A percentile compares a stretch with the other conserved stretches of the same genome.
Evolutionary conservation across 2,113 vertebrate genomes (phyloP).

Genomic region (Pteropus alecto): DNA sequence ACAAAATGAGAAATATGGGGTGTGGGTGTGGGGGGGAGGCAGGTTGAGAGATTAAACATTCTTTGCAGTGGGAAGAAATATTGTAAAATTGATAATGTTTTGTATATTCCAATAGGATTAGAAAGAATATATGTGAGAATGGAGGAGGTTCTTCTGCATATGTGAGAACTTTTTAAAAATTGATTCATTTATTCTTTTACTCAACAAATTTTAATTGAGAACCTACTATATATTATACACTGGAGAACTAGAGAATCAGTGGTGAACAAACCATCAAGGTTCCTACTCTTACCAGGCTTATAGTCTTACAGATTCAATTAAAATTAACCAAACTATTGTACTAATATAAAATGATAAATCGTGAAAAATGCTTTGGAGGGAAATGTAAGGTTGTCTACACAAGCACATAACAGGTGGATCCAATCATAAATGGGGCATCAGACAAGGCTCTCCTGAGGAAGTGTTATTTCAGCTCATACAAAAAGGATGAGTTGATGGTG

Average conservation of each 20-base stretch:
- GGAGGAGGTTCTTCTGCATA: not conserved
- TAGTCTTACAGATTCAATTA: not conserved
- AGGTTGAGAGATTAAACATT: not conserved
- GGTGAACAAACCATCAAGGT: not conserved
- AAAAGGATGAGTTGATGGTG: not conserved
- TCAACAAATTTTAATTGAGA: constrained; percentile 37
- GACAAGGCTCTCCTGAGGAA: not conserved
- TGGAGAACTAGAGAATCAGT: not conserved
- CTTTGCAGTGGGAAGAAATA: not conserved
- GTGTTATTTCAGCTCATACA: not conserved
- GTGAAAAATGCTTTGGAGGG: not conserved
- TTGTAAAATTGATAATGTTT: not conserved
- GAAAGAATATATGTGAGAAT: not conserved
- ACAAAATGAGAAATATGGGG: not conserved
- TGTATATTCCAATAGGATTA: not conserved
- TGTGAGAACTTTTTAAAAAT: not conserved
- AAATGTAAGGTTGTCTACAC: not conserved
- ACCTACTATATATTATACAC: not conserved
- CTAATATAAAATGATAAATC: not conserved
- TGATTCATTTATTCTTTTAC: not conserved
- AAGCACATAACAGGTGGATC: not conserved
- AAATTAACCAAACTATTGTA: not conserved
- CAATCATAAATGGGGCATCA: not conserved
- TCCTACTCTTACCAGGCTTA: not conserved
- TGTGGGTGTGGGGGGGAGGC: no score